phyloP scores from a whole-genome alignment of 2,113 vertebrate genomes.

The Ciconia stormi region DNA sequence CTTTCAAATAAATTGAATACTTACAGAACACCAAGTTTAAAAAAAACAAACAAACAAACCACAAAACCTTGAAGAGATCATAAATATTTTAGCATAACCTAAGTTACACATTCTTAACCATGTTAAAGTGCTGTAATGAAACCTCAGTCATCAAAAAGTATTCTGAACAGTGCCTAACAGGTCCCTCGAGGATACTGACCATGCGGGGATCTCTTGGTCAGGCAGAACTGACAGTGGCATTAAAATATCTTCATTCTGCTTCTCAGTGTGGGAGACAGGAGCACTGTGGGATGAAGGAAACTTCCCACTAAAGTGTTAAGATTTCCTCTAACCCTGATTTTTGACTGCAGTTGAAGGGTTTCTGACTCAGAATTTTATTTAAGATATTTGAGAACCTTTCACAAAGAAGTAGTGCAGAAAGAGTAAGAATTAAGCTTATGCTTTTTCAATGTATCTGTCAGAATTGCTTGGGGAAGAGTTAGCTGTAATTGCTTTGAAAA shows the following conservation, averaged over 20 bases:
- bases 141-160: background rate
- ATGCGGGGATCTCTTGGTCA: background rate
- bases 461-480: background rate
- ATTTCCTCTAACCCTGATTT: background rate
- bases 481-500: background rate
- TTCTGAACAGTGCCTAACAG: background rate
- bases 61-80: background rate
- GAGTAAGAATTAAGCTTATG: background rate
- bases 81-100: background rate
- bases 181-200: background rate
- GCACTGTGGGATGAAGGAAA: background rate
- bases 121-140: background rate
- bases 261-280: background rate
- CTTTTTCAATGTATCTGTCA: background rate
- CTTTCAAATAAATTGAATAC: background rate
- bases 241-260: background rate
- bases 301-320: background rate
- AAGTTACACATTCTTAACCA: background rate
- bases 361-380: background rate
- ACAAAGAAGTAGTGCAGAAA: background rate
- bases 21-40: background rate
- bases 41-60: background rate
- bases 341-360: background rate
- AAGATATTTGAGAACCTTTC: background rate
- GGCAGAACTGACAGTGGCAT: background rate